phyloP scores from a whole-genome alignment of 2,113 vertebrate species.

The Pterocles orientalis region DNA sequence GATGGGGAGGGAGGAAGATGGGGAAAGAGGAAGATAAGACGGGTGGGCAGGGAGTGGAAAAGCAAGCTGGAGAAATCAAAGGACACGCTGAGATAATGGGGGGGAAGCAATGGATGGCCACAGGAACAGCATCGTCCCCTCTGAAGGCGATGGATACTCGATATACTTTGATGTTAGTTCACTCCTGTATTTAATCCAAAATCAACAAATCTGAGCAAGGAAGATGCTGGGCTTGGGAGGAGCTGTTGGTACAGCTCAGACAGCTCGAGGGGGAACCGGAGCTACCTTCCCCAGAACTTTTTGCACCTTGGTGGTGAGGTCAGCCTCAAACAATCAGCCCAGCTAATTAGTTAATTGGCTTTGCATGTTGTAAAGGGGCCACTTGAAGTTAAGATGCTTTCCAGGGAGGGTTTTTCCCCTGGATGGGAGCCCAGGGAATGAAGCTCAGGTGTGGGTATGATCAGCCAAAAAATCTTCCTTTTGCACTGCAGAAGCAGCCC shows the following conservation, averaged over 20 bases:
- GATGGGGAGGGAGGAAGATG: neutral
- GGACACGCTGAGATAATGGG: fast-evolving
- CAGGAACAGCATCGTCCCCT: neutral
- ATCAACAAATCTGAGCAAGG: neutral
- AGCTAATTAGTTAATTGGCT: neutral
- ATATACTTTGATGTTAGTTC: neutral
- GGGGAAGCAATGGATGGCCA: neutral
- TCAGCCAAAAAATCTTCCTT: neutral
- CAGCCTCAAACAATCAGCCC: neutral
- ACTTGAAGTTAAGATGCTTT: neutral
- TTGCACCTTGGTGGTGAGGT: fast-evolving
- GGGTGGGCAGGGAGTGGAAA: neutral
- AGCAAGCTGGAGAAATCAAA: neutral
- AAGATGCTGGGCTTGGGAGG: neutral
- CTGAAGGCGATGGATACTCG: neutral
- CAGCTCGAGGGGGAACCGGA: fast-evolving
- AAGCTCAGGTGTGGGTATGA: neutral
- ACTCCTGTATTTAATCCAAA: neutral
- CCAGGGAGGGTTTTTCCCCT: neutral
- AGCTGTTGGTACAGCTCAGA: neutral
- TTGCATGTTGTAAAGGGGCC: neutral
- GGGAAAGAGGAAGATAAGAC: neutral
- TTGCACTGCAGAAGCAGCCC: neutral
- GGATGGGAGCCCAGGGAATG: neutral
- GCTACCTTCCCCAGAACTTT: neutral